A percentile compares a stretch with the other conserved stretches of the same genome.
These are phyloP conservation scores for Prosopocoilus inquinatus DNA, from an alignment of 2,888 invertebrate species.

Conservation along the genomic window DNA sequence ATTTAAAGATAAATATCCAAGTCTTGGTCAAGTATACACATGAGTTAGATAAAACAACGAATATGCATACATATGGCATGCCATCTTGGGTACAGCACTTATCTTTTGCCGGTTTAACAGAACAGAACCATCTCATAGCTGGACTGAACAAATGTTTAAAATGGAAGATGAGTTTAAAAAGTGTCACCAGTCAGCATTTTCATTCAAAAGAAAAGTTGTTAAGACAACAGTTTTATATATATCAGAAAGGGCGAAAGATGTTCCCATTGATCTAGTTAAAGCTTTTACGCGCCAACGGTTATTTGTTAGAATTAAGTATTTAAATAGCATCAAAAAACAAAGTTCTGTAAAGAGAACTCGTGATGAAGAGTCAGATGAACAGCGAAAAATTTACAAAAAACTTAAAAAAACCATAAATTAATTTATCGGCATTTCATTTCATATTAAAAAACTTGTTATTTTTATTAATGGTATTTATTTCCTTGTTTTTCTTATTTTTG, in stretches of 20 bases:
- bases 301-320: slow-evolving; percentile 20
- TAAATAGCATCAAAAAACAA: slow-evolving; percentile 6
- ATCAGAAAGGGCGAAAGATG: not conserved
- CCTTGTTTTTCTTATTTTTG: too few relatives aligned
- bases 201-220: slow-evolving; percentile 3
- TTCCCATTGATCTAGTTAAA: slow-evolving; percentile 7
- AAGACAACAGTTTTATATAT: slow-evolving; percentile 12
- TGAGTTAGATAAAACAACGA: not conserved
- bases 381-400: too few relatives aligned
- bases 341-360: too few relatives aligned
- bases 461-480: too few relatives aligned
- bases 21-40: slow-evolving; percentile 21
- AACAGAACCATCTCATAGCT: slow-evolving; percentile 22
- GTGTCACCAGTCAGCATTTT: slow-evolving; percentile 11
- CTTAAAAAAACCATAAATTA: too few relatives aligned
- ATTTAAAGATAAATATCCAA: slow-evolving; percentile 8
- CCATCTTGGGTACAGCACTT: slow-evolving; percentile 24
- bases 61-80: slow-evolving; percentile 12
- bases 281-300: slow-evolving; percentile 14
- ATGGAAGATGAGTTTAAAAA: slow-evolving; percentile 22
- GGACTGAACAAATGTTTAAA: slow-evolving; percentile 10
- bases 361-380: too few relatives aligned
- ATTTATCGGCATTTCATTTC: too few relatives aligned
- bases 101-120: slow-evolving; percentile 24
- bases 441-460: too few relatives aligned